A percentile compares a stretch with the other conserved stretches of the same genome.
These are phyloP conservation scores for Clarias fuscus DNA, from an alignment of 2,797 vertebrate species.

Conservation along the genomic window DNA sequence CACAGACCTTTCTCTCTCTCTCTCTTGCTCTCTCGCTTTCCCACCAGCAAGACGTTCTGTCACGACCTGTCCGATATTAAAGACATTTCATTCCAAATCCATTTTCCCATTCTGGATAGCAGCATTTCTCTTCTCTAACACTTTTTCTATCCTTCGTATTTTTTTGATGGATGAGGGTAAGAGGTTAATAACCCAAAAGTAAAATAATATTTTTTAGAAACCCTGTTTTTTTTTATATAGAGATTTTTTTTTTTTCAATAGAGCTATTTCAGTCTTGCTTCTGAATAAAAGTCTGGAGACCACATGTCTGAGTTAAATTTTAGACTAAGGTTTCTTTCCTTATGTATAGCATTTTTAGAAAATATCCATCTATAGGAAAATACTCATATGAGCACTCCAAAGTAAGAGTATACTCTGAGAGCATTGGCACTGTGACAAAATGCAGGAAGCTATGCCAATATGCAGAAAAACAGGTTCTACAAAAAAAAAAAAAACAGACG, in stretches of 20 bases:
- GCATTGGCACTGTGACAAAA: neutral
- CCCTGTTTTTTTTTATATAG: conserved; percentile 1
- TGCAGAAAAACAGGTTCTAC: neutral
- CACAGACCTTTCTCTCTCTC: neutral
- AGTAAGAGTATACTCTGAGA: neutral
- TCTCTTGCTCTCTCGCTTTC: neutral
- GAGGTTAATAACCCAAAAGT: conserved; percentile 30
- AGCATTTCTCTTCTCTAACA: conserved; percentile 49
- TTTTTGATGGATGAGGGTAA: conserved; percentile 21
- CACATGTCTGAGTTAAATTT: neutral
- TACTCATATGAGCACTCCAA: neutral
- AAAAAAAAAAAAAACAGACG: too few species aligned
- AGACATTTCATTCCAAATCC: conserved; percentile 39
- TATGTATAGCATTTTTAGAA: neutral
- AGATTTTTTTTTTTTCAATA: neutral
- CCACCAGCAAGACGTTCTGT: conserved; percentile 36
- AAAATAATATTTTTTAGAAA: conserved; percentile 27
- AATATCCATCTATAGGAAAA: neutral
- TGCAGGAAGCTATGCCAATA: neutral
- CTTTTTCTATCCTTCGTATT: conserved; percentile 48
- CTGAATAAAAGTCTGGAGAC: neutral
- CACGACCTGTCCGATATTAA: conserved; percentile 49
- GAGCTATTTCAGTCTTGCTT: neutral
- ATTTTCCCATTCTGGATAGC: conserved; percentile 24
- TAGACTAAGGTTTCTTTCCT: neutral